Conservation (phyloP, 2,113 vertebrate genomes). For the Coryphaenoides rupestris region DNA sequence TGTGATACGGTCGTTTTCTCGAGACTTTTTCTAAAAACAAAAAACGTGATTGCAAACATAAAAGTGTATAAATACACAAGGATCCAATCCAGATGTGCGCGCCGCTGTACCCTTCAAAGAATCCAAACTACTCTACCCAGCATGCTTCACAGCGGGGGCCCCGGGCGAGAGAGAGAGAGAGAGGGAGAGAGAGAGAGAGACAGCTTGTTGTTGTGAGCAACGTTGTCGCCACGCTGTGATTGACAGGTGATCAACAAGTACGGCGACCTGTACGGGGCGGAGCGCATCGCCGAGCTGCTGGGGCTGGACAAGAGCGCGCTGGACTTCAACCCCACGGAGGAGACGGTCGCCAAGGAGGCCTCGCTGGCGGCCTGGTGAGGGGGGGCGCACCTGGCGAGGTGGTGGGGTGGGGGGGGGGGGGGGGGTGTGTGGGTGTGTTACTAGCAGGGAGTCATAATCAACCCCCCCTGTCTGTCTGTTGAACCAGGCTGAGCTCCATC, state of each 20-base stretch:
- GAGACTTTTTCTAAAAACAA: too few species aligned
- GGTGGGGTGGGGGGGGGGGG: not conserved
- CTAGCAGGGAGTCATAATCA: constrained; percentile 14
- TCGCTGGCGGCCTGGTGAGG: constrained; percentile 89
- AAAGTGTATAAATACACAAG: too few species aligned
- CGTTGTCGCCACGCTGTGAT: too few species aligned
- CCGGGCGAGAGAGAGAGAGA: too few species aligned
- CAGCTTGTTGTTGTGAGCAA: too few species aligned
- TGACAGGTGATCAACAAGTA: constrained; percentile 97
- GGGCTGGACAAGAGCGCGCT: constrained; percentile 95
- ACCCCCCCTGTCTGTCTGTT: constrained; percentile 21
- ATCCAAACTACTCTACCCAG: too few species aligned
- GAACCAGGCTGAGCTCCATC: constrained; percentile 87
- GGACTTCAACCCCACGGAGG: constrained; percentile 94
- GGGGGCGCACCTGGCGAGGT: constrained; percentile 8
- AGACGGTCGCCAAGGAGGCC: constrained; percentile 83
- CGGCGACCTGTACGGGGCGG: constrained; percentile 92
- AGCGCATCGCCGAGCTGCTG: constrained; percentile 93
- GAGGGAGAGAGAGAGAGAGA: too few species aligned
- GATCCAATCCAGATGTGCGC: too few species aligned
- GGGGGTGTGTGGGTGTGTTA: not conserved
- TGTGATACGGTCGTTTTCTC: too few species aligned
- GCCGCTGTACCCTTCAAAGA: too few species aligned
- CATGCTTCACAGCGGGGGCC: too few species aligned
- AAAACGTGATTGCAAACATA: too few species aligned